phyloP scores from a whole-genome alignment of 2,797 vertebrate genomes.

The Geotrypetes seraphini region DNA sequence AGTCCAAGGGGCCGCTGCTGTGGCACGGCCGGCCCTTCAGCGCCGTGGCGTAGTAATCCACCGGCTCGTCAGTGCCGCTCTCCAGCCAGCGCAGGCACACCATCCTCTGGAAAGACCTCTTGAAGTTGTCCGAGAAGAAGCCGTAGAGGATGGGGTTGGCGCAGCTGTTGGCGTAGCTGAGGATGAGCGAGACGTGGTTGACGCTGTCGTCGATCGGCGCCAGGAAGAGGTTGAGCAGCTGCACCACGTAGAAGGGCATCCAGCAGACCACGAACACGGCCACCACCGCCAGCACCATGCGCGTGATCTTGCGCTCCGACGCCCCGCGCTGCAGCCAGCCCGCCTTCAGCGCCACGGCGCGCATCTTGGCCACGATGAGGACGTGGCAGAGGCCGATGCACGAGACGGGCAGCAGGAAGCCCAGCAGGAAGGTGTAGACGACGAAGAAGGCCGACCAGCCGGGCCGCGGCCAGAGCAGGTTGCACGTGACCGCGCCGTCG shows the following conservation, averaged over 20 bases:
- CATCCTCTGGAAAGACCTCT: conserved; percentile 24
- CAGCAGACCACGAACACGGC: conserved; percentile 33
- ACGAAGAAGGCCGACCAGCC: conserved; percentile 27
- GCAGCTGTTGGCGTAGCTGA: conserved; percentile 36
- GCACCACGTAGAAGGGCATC: conserved; percentile 34
- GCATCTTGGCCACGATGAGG: conserved; percentile 29
- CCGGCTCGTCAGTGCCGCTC: conserved; percentile 25
- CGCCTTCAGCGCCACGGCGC: conserved; percentile 17
- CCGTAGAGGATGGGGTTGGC: conserved; percentile 35
- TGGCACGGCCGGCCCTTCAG: conserved; percentile 19
- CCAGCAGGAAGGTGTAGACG: conserved; percentile 27
- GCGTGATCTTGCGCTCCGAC: conserved; percentile 27
- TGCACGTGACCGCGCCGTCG: conserved; percentile 17
- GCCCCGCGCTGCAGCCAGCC: conserved; percentile 27
- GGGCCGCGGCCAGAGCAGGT: conserved; percentile 32
- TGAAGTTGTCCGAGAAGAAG: conserved; percentile 34
- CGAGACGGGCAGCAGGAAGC: conserved; percentile 23
- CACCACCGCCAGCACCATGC: conserved; percentile 28
- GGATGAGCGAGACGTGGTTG: conserved; percentile 29
- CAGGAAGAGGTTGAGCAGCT: conserved; percentile 26
- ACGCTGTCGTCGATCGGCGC: conserved; percentile 21
- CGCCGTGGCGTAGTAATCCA: conserved; percentile 27
- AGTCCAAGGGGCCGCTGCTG: conserved; percentile 19
- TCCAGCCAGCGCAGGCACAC: conserved; percentile 28
- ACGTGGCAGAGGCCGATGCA: conserved; percentile 31